Evolutionary conservation across 2,113 vertebrate genomes (phyloP).

Genomic region (Clinocottus analis): DNA sequence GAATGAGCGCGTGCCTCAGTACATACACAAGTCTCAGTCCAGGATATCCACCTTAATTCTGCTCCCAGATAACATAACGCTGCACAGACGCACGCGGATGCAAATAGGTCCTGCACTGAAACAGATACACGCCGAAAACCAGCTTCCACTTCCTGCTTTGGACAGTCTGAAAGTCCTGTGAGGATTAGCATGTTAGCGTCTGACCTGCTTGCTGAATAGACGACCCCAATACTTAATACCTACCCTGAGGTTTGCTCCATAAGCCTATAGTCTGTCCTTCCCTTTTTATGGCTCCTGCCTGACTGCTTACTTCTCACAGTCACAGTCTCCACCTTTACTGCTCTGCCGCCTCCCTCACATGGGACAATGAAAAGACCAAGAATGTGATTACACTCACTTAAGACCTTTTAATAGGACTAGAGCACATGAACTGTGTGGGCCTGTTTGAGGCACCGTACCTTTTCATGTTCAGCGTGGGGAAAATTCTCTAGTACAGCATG

Average conservation of each 20-base stretch:
- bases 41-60: constrained; percentile 29
- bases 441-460: constrained; percentile 55
- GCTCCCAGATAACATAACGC: constrained; percentile 28
- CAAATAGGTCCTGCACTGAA: constrained; percentile 34
- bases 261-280: constrained; percentile 66
- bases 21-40: constrained; percentile 21
- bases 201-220: constrained; percentile 70
- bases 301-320: constrained; percentile 69
- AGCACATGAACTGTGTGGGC: constrained; percentile 58
- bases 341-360: constrained; percentile 65
- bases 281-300: constrained; percentile 72
- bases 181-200: constrained; percentile 75
- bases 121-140: constrained; percentile 26
- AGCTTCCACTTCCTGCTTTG: constrained; percentile 22
- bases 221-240: constrained; percentile 73
- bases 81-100: constrained; percentile 15
- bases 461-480: constrained; percentile 63
- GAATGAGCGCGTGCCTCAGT: constrained; percentile 25
- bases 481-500: constrained; percentile 57
- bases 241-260: constrained; percentile 64
- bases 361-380: constrained; percentile 74
- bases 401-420: constrained; percentile 68
- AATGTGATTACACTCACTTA: constrained; percentile 78
- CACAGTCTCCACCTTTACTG: constrained; percentile 69
- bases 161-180: constrained; percentile 46